phyloP scores from a whole-genome alignment of 2,113 vertebrate genomes.

The Lota lota region DNA sequence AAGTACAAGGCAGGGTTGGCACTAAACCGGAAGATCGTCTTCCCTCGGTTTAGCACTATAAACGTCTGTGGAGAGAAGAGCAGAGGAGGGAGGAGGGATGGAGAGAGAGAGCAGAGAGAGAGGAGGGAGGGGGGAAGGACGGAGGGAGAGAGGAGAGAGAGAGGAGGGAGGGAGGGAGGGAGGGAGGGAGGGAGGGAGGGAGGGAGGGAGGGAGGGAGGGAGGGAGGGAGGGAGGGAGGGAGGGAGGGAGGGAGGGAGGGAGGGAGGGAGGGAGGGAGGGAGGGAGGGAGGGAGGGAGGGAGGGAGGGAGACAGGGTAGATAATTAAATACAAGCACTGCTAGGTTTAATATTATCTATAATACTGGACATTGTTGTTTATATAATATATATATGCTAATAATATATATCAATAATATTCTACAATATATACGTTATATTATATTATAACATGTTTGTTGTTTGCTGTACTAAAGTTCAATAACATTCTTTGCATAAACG shows the following conservation, averaged over 20 bases:
- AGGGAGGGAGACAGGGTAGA: neutral
- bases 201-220: neutral
- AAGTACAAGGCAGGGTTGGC: conserved; percentile 99
- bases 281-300: too few species aligned
- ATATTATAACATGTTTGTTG: too few species aligned
- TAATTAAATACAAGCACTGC: neutral
- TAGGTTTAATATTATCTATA: too few species aligned
- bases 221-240: conserved; percentile 9
- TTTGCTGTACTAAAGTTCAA: too few species aligned
- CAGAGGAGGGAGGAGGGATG: conserved; percentile 33
- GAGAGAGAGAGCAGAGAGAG: conserved; percentile 5
- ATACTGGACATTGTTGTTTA: neutral
- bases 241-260: conserved; percentile 17
- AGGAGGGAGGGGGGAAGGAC: too few species aligned
- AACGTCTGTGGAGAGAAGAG: conserved; percentile 90
- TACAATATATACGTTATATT: neutral
- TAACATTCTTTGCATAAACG: too few species aligned
- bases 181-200: conserved; percentile 23
- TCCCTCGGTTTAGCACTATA: conserved; percentile 99
- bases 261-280: conserved; percentile 20
- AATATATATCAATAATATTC: too few species aligned
- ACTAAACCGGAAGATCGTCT: conserved; percentile 99
- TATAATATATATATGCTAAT: neutral
- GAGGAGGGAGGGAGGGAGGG: conserved; percentile 28
- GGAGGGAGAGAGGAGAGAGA: neutral